Percentiles rank a stretch among this genome's conserved stretches.
Conservation (phyloP, 1,140 invertebrate genomes). For the Rhynchophorus ferrugineus region DNA sequence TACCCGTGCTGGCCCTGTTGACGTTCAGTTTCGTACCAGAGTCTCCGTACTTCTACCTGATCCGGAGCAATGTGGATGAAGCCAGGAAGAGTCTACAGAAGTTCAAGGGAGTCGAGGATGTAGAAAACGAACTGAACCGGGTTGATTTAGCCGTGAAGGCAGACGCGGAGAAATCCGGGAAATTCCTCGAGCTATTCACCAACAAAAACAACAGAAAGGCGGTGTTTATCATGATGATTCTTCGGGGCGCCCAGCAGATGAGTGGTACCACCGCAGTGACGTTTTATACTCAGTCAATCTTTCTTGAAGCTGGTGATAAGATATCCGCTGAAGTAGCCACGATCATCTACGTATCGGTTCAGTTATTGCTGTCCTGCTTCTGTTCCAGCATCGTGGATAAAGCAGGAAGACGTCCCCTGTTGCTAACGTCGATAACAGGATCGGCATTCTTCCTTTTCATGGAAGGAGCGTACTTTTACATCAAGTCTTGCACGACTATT, state of each 20-base stretch:
- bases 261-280: constrained; percentile 68
- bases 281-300: constrained; percentile 67
- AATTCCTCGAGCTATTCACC: constrained; percentile 50
- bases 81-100: constrained; percentile 55
- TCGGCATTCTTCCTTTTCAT: constrained; percentile 47
- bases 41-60: constrained; percentile 64
- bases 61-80: constrained; percentile 49
- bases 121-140: constrained; percentile 53
- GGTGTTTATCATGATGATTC: constrained; percentile 53
- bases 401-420: constrained; percentile 58
- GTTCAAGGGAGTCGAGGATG: constrained; percentile 52
- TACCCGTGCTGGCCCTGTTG: constrained; percentile 53
- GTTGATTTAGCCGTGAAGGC: constrained; percentile 51
- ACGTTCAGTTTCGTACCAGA: constrained; percentile 67
- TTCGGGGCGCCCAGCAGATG: constrained; percentile 69
- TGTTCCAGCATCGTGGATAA: constrained; percentile 63
- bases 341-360: constrained; percentile 59
- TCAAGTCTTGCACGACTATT: constrained; percentile 25
- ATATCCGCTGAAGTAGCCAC: constrained; percentile 32
- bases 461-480: constrained; percentile 51
- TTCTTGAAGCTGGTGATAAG: constrained; percentile 48
- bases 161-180: constrained; percentile 40
- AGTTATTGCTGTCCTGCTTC: constrained; percentile 55
- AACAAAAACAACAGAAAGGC: constrained; percentile 55
- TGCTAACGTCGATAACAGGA: constrained; percentile 53